Conservation (phyloP, 2,113 vertebrate genomes). For the Poecilia latipinna region DNA sequence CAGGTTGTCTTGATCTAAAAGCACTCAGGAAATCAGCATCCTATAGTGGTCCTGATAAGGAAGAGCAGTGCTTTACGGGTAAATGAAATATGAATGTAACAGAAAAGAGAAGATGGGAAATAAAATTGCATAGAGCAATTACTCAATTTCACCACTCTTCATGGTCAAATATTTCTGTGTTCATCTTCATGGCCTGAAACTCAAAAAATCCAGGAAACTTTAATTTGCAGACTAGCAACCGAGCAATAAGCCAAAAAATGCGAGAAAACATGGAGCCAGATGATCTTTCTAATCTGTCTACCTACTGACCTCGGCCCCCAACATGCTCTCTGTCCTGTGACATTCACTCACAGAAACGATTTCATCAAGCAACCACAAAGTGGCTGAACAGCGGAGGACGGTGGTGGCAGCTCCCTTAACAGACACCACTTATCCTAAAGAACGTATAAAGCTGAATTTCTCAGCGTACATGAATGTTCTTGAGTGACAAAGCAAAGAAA, state of each 20-base stretch:
- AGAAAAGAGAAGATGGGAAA: background rate
- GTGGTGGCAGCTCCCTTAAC: conserved; percentile 55
- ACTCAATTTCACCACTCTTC: conserved; percentile 31
- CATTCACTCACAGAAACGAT: conserved; percentile 45
- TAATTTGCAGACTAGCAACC: conserved; percentile 49
- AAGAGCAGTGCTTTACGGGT: conserved; percentile 8
- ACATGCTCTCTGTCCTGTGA: conserved; percentile 37
- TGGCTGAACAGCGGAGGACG: conserved; percentile 23
- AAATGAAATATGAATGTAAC: background rate
- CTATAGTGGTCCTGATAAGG: conserved; percentile 16
- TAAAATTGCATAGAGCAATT: conserved; percentile 28
- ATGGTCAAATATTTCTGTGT: conserved; percentile 25
- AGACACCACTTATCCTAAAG: conserved; percentile 41
- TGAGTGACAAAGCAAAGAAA: conserved; percentile 50
- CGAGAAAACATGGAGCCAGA: conserved; percentile 18
- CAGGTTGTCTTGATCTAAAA: background rate
- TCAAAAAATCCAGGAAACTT: conserved; percentile 16
- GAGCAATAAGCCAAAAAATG: conserved; percentile 43
- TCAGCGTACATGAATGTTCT: background rate
- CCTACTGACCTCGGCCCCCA: conserved; percentile 25
- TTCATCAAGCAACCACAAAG: conserved; percentile 54
- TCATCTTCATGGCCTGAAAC: background rate
- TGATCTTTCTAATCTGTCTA: conserved; percentile 29
- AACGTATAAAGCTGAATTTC: conserved; percentile 25
- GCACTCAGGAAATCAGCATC: conserved; percentile 2